A percentile compares a stretch with the other conserved stretches of the same genome.
These are phyloP conservation scores for Homarus americanus DNA, from an alignment of 1,140 invertebrate species.

Conservation along the genomic window DNA sequence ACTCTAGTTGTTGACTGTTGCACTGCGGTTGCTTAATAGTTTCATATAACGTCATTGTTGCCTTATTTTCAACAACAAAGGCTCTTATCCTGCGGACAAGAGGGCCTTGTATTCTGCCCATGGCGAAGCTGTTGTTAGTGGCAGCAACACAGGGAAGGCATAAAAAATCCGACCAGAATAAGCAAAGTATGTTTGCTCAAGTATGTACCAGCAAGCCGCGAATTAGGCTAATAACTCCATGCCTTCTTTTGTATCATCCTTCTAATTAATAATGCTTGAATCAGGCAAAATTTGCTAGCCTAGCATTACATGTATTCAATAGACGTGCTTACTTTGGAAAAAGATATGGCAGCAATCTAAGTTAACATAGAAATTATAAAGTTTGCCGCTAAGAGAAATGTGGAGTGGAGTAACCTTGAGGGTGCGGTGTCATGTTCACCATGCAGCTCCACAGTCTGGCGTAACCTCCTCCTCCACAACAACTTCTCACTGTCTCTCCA, in stretches of 20 bases:
- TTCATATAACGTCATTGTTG: not conserved
- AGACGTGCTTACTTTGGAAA: too few relatives aligned
- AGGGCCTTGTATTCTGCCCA: not conserved
- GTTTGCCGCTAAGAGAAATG: conserved; percentile 4
- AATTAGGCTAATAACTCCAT: not conserved
- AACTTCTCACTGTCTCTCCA: conserved; percentile 9
- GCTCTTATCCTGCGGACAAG: conserved; percentile 18
- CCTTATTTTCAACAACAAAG: not conserved
- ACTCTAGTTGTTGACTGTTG: not conserved
- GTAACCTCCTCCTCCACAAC: not conserved
- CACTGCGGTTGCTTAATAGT: not conserved
- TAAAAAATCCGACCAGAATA: conserved; percentile 2
- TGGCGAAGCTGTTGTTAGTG: conserved; percentile 10
- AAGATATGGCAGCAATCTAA: too few relatives aligned
- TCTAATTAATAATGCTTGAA: not conserved
- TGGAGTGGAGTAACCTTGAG: conserved; percentile 5
- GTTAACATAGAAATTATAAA: not conserved
- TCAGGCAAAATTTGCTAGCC: too few relatives aligned
- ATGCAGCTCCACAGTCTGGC: not conserved
- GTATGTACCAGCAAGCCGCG: not conserved
- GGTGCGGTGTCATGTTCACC: not conserved
- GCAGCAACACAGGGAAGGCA: conserved; percentile 1
- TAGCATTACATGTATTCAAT: too few relatives aligned
- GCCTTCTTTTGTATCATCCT: not conserved
- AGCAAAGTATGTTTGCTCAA: conserved; percentile 1